These are phyloP conservation scores for Sebastes dallii DNA, from an alignment of 2,797 vertebrate species.

Conservation along the genomic window DNA sequence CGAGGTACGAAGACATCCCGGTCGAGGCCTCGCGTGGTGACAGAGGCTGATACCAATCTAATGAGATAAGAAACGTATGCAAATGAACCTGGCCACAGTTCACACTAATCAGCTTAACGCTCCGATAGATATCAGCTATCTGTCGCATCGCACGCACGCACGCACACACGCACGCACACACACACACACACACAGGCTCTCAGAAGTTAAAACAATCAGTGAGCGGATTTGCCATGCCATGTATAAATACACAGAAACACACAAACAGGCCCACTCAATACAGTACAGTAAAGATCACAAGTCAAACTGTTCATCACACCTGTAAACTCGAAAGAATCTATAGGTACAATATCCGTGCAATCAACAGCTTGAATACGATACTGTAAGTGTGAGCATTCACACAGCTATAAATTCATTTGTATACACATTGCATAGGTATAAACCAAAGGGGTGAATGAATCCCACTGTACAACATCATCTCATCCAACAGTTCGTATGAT, in stretches of 20 bases:
- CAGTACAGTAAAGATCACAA: background rate
- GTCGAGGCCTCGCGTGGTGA: constrained; percentile 79
- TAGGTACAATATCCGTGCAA: background rate
- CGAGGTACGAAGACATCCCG: constrained; percentile 73
- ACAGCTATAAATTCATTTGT: background rate
- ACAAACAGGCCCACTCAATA: constrained; percentile 29
- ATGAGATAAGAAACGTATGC: constrained; percentile 87
- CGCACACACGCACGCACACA: constrained; percentile 30
- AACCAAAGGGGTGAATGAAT: constrained; percentile 17
- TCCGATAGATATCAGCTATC: constrained; percentile 84
- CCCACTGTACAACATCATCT: background rate
- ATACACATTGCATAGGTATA: background rate
- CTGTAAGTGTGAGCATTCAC: background rate
- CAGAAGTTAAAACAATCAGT: constrained; percentile 64
- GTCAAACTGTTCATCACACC: constrained; percentile 39
- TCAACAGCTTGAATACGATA: constrained; percentile 6
- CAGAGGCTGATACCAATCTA: constrained; percentile 84
- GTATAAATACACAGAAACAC: constrained; percentile 38
- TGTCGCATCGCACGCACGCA: constrained; percentile 67
- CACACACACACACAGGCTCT: constrained; percentile 12
- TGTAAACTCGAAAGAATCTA: constrained; percentile 6
- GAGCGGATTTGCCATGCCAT: constrained; percentile 54
- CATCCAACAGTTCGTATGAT: too few species aligned
- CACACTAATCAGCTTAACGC: constrained; percentile 87
- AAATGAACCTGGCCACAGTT: constrained; percentile 86